phyloP scores from a whole-genome alignment of 2,888 invertebrate species.

The Lissocephala sabroskyi region DNA sequence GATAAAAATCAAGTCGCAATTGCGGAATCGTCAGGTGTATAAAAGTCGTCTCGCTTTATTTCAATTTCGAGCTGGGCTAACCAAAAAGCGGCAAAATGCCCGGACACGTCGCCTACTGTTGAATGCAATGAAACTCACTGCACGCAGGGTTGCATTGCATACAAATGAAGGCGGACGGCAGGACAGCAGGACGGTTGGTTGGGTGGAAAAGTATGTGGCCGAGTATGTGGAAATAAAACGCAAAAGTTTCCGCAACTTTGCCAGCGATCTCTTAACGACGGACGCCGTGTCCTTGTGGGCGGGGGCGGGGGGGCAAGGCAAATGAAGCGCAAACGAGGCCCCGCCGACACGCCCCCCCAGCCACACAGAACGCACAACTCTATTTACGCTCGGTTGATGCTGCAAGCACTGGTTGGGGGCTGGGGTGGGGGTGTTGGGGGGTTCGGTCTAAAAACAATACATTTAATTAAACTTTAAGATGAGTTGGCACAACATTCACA shows the following conservation, averaged over 20 bases:
- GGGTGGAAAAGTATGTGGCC: conserved; percentile 4
- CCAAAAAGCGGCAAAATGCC: too few species aligned
- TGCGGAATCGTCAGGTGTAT: too few species aligned
- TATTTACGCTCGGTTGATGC: too few species aligned
- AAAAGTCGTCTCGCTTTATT: too few species aligned
- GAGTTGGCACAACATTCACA: conserved; percentile 40
- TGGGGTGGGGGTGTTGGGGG: too few species aligned
- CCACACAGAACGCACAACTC: neutral
- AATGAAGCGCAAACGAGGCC: conserved; percentile 40
- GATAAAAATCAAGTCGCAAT: too few species aligned
- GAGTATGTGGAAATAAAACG: conserved; percentile 49
- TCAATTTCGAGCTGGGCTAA: too few species aligned
- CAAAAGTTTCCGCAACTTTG: conserved; percentile 6
- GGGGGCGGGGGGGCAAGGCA: conserved; percentile 18
- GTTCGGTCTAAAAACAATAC: conserved; percentile 48
- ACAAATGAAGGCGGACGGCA: neutral
- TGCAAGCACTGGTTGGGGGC: too few species aligned
- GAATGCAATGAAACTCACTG: conserved; percentile 48
- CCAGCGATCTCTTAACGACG: conserved; percentile 4
- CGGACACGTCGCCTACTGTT: too few species aligned
- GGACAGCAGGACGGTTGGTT: too few species aligned
- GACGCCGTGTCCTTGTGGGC: too few species aligned
- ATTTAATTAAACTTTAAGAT: conserved; percentile 62
- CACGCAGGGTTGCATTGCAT: conserved; percentile 29
- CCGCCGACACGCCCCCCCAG: conserved; percentile 9